A percentile compares a stretch with the other conserved stretches of the same genome.
Evolutionary conservation across 2,113 vertebrate species (phyloP).

Genomic region (Blennius ocellaris): DNA sequence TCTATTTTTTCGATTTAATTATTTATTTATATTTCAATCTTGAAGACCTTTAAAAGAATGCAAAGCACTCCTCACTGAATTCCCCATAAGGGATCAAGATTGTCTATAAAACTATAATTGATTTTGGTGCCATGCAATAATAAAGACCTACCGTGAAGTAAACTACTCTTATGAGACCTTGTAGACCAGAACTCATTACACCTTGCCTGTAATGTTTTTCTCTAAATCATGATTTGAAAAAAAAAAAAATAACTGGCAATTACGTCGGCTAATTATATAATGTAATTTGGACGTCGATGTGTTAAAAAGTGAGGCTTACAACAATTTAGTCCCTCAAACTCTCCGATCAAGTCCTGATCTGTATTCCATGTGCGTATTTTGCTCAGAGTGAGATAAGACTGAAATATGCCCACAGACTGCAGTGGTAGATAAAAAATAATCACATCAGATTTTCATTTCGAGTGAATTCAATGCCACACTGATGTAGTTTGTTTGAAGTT

Average conservation of each 20-base stretch:
- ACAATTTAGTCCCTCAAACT: slow-evolving; percentile 32
- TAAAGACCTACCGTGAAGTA: slow-evolving; percentile 62
- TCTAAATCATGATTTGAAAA: slow-evolving; percentile 52
- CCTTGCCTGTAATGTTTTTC: slow-evolving; percentile 47
- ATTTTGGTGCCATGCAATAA: slow-evolving; percentile 71
- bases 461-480: slow-evolving; percentile 23
- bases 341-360: slow-evolving; percentile 23
- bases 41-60: slow-evolving; percentile 60
- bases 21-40: slow-evolving; percentile 28
- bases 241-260: slow-evolving; percentile 58
- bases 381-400: slow-evolving; percentile 17
- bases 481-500: slow-evolving; percentile 17
- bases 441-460: slow-evolving; percentile 47
- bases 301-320: slow-evolving; percentile 12
- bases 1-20: too few relatives aligned
- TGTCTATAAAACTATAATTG: slow-evolving; percentile 73
- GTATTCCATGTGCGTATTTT: slow-evolving; percentile 27
- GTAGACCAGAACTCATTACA: slow-evolving; percentile 64
- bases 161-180: slow-evolving; percentile 66
- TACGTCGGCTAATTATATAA: slow-evolving; percentile 56
- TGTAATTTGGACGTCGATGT: slow-evolving; percentile 40
- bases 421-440: slow-evolving; percentile 38
- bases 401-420: slow-evolving; percentile 36
- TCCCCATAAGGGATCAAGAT: slow-evolving; percentile 61
- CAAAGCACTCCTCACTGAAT: slow-evolving; percentile 62